Base-by-base conservation (phyloP, 2,888 invertebrate genomes). In the Nipponacmea schrenckii region DNA sequence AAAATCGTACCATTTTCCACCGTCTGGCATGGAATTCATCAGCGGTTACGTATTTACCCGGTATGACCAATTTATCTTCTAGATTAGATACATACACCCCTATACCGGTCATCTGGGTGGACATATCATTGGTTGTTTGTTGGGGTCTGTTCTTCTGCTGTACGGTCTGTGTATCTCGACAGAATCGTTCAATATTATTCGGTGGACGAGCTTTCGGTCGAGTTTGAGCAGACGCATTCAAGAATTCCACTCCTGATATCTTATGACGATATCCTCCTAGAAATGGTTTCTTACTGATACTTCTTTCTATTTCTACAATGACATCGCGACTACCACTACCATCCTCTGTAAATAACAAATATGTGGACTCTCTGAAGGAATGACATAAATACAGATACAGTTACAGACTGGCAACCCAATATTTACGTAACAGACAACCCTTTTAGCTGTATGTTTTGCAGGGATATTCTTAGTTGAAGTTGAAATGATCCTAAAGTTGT, bases 191-290 rank as follows among this genome's bases (percentile, higher is more conserved):
- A 0, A 83, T 76, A n/a, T 74, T 77, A 45, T 85, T 77, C 5
- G 83, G 80, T 1, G 85, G 79, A 62, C 84, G 80, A 17, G 78
- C 83, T 69, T 85, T 86, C 68, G 83, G 86, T 71, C 92, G 75
- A 90, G 96, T 96, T 90, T 96, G 96, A 0, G 94, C 93, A 76
- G 92, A 93, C 3, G 95, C 96, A 89, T 97, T 94, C 81, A 94
- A 92, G 86, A 93, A 96, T 81, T 93, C 92, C 12, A 91, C 88
- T 27, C 93, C 93, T 70, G 93, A 94, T 68, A 91, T 86, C 79
- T 91, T 92, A 87, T 96, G 92, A 74, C 91, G 91, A 89, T 94
- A 96, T 46, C 96, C 96, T 68, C 96, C 95, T 79, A 94, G 89
- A 89, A 93, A 94, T 0, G 95, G 94, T 85, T 96, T 96, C 62